A percentile compares a stretch with the other conserved stretches of the same genome.
Conservation (phyloP, 2,797 vertebrate species). For the Diplodus sargus region DNA sequence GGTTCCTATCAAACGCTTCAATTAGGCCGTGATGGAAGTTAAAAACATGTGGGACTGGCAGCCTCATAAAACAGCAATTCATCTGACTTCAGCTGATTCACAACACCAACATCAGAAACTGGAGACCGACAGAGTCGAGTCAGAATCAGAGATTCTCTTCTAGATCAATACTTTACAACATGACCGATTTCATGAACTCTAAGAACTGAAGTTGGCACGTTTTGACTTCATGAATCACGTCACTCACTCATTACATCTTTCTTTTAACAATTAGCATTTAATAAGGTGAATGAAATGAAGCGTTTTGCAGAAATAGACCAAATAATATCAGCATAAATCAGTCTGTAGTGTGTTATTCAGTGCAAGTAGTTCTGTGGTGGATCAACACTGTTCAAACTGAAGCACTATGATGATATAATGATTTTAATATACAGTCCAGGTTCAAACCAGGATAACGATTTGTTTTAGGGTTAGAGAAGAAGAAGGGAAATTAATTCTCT, state of each 20-base stretch:
- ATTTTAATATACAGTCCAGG: not conserved
- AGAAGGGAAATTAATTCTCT: not conserved
- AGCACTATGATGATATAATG: not conserved
- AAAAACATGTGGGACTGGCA: constrained; percentile 20
- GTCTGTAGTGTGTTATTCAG: no score
- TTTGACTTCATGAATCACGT: not conserved
- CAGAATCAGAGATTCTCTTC: not conserved
- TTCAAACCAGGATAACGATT: not conserved
- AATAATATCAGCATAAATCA: no score
- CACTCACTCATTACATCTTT: not conserved
- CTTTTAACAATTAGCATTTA: no score
- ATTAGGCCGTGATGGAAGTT: constrained; percentile 26
- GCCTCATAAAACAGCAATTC: no score
- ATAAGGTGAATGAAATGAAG: no score
- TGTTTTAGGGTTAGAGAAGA: constrained; percentile 8
- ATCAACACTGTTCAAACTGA: not conserved
- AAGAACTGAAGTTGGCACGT: not conserved
- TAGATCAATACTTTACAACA: no score
- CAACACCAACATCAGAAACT: not conserved
- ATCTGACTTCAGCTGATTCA: not conserved
- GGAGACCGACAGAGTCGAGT: not conserved
- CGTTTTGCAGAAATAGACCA: no score
- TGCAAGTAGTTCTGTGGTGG: no score
- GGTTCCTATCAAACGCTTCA: constrained; percentile 21
- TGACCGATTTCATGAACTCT: not conserved